Evolutionary conservation across 53 echinoderm and acorn worm species (phyloP).

Genomic region (Glandiceps talaboti): DNA sequence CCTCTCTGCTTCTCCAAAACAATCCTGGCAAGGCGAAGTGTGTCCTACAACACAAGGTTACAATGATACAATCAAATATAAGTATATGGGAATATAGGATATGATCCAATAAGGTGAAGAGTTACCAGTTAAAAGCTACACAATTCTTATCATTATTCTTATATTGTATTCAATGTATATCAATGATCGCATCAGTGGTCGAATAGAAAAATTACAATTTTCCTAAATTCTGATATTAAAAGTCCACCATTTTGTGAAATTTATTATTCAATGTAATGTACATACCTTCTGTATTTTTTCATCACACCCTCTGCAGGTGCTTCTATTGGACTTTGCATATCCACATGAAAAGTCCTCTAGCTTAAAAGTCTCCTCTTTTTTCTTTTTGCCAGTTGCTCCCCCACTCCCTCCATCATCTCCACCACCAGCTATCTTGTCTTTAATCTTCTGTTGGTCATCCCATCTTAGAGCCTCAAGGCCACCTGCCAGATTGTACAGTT

Average conservation of each 20-base stretch:
- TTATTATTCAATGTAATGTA: no score
- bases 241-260: no score
- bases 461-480: slow-evolving; percentile 72
- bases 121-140: no score
- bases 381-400: slow-evolving; percentile 15
- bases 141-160: no score
- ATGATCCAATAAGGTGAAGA: no score
- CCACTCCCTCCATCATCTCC: slow-evolving; percentile 18
- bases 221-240: no score
- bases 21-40: not conserved
- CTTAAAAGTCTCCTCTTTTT: slow-evolving; percentile 10
- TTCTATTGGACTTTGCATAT: slow-evolving; percentile 78
- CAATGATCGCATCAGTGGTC: no score
- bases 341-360: slow-evolving; percentile 42
- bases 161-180: no score
- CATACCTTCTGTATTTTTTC: slow-evolving; percentile 72
- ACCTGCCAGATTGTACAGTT: no score
- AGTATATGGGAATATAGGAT: no score
- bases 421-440: slow-evolving; percentile 29
- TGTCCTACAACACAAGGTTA: no score
- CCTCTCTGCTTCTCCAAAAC: slow-evolving; percentile 14
- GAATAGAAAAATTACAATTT: not conserved
- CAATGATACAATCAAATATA: no score
- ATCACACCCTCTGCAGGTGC: slow-evolving; percentile 49
- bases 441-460: slow-evolving; percentile 87